phyloP scores from a whole-genome alignment of 2,888 invertebrate genomes.

The Habrosyne pyritoides region DNA sequence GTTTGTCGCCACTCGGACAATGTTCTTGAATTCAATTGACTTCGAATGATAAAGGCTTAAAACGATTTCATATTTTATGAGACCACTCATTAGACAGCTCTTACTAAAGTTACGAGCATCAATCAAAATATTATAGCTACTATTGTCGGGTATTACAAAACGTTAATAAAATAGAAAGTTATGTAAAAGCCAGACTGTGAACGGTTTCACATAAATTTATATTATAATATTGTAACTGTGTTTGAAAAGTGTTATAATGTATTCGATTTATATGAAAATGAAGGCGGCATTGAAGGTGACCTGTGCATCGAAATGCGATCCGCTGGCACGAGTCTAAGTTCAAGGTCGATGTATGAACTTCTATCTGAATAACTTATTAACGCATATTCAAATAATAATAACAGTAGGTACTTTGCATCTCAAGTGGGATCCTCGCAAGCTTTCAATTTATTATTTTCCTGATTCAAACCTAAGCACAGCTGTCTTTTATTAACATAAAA shows the following conservation, averaged over 20 bases:
- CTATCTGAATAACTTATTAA: not conserved
- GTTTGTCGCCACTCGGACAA: not conserved
- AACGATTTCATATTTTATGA: slow-evolving; percentile 4
- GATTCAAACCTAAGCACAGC: too few species aligned
- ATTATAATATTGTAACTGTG: not conserved
- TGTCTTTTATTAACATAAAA: too few species aligned
- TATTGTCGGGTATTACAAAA: slow-evolving; percentile 22
- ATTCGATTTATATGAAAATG: not conserved
- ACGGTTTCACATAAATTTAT: slow-evolving; percentile 10
- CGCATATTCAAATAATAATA: too few species aligned
- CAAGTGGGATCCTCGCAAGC: not conserved
- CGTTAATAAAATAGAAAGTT: slow-evolving; percentile 33
- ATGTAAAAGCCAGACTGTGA: slow-evolving; percentile 23
- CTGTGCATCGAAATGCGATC: not conserved
- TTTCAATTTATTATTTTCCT: not conserved
- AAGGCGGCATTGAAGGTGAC: slow-evolving; percentile 1
- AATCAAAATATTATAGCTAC: slow-evolving; percentile 15
- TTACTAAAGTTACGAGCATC: slow-evolving; percentile 1
- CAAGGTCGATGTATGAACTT: slow-evolving; percentile 3
- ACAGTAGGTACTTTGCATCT: too few species aligned
- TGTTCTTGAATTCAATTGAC: slow-evolving; percentile 2
- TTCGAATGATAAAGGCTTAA: not conserved
- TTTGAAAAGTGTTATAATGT: not conserved
- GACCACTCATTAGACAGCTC: slow-evolving; percentile 1
- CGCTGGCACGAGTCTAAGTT: slow-evolving; percentile 1